phyloP scores from a whole-genome alignment of 1,140 invertebrate genomes.

The roundworm (Caenorhabditis elegans) region WBcel235 BX284605.5:5666001-5666500 shows the following conservation, averaged over 20 bases:
- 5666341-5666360: too few relatives aligned
- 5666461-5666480: too few relatives aligned
- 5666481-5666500: too few relatives aligned
- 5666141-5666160: not conserved
- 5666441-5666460: too few relatives aligned
- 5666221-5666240: not conserved
- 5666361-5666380: too few relatives aligned
- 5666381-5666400: too few relatives aligned
- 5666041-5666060: not conserved
- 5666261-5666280: conserved; percentile 21
- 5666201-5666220: not conserved
- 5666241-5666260: conserved; percentile 22
- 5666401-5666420: too few relatives aligned
- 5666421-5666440: too few relatives aligned
- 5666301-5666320: not conserved
- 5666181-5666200: not conserved
- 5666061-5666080: not conserved
- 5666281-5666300: conserved; percentile 1
- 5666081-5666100: not conserved
- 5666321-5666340: too few relatives aligned
- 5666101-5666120: not conserved
- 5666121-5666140: too few relatives aligned
- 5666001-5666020: conserved; percentile 8
- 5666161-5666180: not conserved
- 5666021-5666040: conserved; percentile 16